A percentile compares a stretch with the other conserved stretches of the same genome.
These are phyloP conservation scores for Ataeniobius toweri DNA, from an alignment of 2,797 vertebrate genomes.

Conservation along the genomic window DNA sequence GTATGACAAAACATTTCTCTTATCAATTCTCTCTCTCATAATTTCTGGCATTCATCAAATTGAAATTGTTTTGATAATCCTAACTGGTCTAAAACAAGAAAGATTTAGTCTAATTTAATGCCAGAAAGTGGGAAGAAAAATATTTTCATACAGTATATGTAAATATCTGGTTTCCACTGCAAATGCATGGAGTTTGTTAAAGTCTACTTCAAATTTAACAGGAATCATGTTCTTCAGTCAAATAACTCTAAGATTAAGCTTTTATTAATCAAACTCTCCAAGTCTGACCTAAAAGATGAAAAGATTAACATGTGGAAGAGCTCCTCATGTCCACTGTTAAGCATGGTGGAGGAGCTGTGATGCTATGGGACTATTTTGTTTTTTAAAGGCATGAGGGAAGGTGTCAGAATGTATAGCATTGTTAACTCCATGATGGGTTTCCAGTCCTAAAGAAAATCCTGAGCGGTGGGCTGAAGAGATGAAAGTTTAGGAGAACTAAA, in stretches of 20 bases:
- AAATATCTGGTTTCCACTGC: neutral
- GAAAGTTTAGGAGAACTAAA: neutral
- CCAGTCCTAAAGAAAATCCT: no score
- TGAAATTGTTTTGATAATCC: neutral
- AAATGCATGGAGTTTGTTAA: neutral
- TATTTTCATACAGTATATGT: no score
- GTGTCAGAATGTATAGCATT: no score
- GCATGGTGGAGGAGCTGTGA: neutral
- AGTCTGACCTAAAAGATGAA: neutral
- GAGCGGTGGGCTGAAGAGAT: no score
- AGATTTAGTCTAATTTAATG: neutral
- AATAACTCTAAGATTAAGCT: no score
- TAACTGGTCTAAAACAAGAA: neutral
- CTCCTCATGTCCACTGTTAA: neutral
- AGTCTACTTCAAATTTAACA: neutral
- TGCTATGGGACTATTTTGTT: no score
- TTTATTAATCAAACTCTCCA: no score
- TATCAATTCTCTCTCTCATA: neutral
- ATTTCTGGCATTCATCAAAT: neutral
- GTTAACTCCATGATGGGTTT: no score
- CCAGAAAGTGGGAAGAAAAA: neutral
- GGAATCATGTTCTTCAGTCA: no score
- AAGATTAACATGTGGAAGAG: neutral
- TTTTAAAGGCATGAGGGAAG: no score
- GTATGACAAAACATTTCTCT: no score